Conservation (phyloP, 2,888 invertebrate genomes). For the Agrochola circellaris region DNA sequence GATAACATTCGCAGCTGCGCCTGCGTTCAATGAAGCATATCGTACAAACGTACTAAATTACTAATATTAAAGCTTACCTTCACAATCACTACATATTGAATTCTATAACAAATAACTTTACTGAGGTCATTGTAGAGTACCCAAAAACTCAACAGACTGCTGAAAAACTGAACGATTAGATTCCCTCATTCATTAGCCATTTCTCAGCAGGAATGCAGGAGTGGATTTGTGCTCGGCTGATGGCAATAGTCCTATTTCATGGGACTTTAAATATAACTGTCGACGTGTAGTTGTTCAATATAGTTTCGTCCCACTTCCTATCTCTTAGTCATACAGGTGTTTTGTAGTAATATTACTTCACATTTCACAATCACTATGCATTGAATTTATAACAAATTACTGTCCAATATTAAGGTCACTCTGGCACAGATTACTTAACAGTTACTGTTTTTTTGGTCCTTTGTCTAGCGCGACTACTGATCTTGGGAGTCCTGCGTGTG, state of each 20-base stretch:
- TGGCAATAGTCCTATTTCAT: not conserved
- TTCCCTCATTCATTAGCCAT: not conserved
- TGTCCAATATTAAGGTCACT: not conserved
- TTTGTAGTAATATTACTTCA: slow-evolving; percentile 9
- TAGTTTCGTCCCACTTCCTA: too few species aligned
- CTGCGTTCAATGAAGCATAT: slow-evolving; percentile 41
- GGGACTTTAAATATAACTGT: not conserved
- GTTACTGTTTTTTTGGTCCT: not conserved
- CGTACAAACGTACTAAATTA: slow-evolving; percentile 32
- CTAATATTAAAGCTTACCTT: slow-evolving; percentile 25
- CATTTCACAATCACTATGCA: slow-evolving; percentile 22
- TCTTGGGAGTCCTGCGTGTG: not conserved
- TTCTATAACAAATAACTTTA: not conserved
- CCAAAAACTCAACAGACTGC: not conserved
- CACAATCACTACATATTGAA: slow-evolving; percentile 31
- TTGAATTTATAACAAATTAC: not conserved
- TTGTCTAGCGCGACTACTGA: not conserved
- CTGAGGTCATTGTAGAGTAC: not conserved
- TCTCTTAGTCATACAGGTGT: not conserved
- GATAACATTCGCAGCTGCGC: slow-evolving; percentile 21
- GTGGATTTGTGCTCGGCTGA: not conserved
- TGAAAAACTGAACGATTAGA: not conserved
- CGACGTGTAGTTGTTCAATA: too few species aligned
- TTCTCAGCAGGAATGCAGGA: not conserved
- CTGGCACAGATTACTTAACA: not conserved